Base-by-base conservation (phyloP, 1,140 invertebrate genomes). In the Hermatobates lingyangjiaoensis region DNA sequence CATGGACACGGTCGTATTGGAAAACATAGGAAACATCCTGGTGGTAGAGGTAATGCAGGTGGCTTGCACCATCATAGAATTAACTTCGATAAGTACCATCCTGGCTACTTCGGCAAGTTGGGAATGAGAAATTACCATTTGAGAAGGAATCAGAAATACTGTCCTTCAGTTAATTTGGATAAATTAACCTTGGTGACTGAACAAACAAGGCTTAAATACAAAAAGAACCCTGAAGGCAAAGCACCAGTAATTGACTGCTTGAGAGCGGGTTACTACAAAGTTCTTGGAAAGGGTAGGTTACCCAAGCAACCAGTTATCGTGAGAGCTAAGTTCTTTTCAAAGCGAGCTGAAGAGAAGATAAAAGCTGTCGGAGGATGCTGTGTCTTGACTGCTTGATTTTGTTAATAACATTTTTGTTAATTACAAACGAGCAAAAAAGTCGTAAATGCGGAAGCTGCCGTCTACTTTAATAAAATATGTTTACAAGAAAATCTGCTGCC, bases 51-150 rank as follows among this genome's bases (percentile, higher is more conserved):
- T 90, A 98, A 98, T 69, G 95, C 95, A 71, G 96, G 96, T 84
- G 96, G 96, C 69, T 81, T 91, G 74, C 93, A 97, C 70, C 96
- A 99, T 66, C 96, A 99, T 67, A 80, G 96, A 69, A 98, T 98
- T 58, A 98, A 98, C 71, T 98, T 96, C 69, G 96, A 99, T 71
- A 99, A 98, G 75, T 99, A 98, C 77, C 96, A 99, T 83, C 95
- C 96, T 61, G 96, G 96, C 66, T 99, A 98, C 68, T 99, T 98
- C 69, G 96, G 95, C 70, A 99, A 99, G 77, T 87, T 99, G 61
- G 96, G 96, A 75, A 98, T 98, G 95, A 82, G 95, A 61, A 93
- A 97, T 67, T 99, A 84, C 71, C 95, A 98, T 66, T 71, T 91
- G 55, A 80, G 87, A 49, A 79, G 79, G 57, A 95, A 96, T 64